Base-by-base conservation (phyloP, 2,113 vertebrate species). In the Paracanthobrama guichenoti region DNA sequence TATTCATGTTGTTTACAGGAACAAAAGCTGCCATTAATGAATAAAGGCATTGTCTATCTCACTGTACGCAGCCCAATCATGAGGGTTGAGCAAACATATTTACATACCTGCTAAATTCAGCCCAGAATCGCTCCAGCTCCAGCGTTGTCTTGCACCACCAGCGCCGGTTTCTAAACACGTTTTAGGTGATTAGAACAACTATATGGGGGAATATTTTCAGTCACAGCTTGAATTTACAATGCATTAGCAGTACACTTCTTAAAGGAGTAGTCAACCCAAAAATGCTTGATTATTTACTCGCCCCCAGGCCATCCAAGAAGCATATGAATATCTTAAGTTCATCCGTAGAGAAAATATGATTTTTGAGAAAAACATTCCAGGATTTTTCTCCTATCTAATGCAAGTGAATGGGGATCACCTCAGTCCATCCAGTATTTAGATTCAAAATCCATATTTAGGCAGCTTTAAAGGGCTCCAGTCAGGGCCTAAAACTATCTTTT, bases 1-100 rank as follows among this genome's bases (percentile, higher is more conserved):
- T 86, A 89, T 89, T 87, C 84, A 89, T 87, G 84, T 85, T 84
- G 88, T 89, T 89, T 86, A 89, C 88, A 82, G 80, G 84, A 87
- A 89, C 88, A 89, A 89, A 89, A 89, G 86, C 88, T 69, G 77
- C 81, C 78, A 86, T 86, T 89, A 87, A 84, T 84, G 88, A 89
- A 86, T 86, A 89, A 84, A 86, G 75, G 46, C 67, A 82, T 84
- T 82, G 84, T 87, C 84, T 84, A 18, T 79, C 82, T 64, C 71
- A 74, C 75, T 66, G 31, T 71, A 79, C 46, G 46, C 60, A 67
- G 79, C 26, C 79, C 79, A 48, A 67, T 50, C 79, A n/a, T 50
- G 60, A 66, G 60, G 44, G 18, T 67, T 67, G 60, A 80, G 79
- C 79, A 80, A 67, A 80, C 60, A 50, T 50, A 80, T 80, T 80